These are phyloP conservation scores for Geococcyx californianus DNA, from an alignment of 2,113 vertebrate genomes.

Conservation along the genomic window DNA sequence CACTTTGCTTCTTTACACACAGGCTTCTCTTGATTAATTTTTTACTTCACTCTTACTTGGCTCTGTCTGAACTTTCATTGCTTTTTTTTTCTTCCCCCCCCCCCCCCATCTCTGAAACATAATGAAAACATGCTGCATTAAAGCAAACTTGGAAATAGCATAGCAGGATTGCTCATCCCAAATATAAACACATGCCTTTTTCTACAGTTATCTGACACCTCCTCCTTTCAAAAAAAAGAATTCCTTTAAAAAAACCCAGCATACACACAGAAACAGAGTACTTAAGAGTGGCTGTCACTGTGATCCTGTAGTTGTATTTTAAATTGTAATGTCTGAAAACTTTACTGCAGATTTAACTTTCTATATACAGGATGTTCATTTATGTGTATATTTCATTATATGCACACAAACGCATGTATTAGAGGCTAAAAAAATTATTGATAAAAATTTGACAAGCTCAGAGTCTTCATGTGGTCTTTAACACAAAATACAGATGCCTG, in stretches of 20 bases:
- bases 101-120: neutral
- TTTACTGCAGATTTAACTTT: neutral
- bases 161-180: neutral
- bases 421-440: neutral
- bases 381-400: neutral
- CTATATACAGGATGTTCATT: neutral
- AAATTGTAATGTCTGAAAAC: neutral
- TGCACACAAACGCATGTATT: neutral
- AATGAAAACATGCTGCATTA: slow-evolving; percentile 20
- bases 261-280: neutral
- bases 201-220: neutral
- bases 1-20: neutral
- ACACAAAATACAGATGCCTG: neutral
- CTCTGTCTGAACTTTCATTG: neutral
- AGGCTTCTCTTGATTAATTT: neutral
- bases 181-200: slow-evolving; percentile 13
- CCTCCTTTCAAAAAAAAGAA: neutral
- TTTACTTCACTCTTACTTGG: neutral
- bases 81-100: neutral
- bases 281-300: neutral
- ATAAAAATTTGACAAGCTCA: neutral
- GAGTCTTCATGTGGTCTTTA: neutral
- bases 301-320: neutral
- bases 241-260: neutral
- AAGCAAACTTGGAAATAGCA: slow-evolving; percentile 2